Conservation (phyloP, 2,113 vertebrate genomes). For the cattle (Bos taurus) region DNA sequence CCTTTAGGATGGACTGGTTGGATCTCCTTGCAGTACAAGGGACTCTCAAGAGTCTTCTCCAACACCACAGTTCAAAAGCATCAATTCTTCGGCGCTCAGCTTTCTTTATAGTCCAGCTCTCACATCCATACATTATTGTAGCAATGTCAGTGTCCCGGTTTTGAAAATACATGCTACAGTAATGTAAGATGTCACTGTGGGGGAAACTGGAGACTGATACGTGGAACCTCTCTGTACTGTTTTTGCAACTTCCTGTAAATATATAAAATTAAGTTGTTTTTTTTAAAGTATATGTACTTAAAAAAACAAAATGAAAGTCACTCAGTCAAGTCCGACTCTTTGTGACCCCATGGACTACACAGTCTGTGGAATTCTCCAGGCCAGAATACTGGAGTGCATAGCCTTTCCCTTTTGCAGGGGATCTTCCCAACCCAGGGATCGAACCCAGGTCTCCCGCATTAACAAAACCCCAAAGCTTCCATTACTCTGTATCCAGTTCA, state of each 20-base stretch:
- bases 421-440: background rate
- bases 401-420: background rate
- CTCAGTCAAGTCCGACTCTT: accelerated
- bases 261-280: background rate
- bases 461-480: background rate
- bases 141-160: background rate
- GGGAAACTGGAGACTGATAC: background rate
- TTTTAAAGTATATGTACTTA: background rate
- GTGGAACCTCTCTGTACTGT: background rate
- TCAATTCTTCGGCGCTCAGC: accelerated
- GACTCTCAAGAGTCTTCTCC: background rate
- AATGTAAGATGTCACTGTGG: background rate
- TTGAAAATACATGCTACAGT: background rate
- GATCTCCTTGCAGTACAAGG: background rate
- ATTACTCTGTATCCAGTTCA: background rate
- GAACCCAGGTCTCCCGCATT: background rate
- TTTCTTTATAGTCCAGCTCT: background rate
- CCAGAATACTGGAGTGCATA: background rate
- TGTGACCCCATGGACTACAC: background rate
- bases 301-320: background rate
- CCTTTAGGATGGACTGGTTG: background rate
- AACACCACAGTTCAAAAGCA: background rate
- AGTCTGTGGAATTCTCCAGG: background rate
- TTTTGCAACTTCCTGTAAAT: background rate
- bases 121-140: background rate